Evolutionary conservation across 1,140 invertebrate species (phyloP), one percentile per base, ranked within the genome.

Genomic region (Drosophila biarmipes): DNA sequence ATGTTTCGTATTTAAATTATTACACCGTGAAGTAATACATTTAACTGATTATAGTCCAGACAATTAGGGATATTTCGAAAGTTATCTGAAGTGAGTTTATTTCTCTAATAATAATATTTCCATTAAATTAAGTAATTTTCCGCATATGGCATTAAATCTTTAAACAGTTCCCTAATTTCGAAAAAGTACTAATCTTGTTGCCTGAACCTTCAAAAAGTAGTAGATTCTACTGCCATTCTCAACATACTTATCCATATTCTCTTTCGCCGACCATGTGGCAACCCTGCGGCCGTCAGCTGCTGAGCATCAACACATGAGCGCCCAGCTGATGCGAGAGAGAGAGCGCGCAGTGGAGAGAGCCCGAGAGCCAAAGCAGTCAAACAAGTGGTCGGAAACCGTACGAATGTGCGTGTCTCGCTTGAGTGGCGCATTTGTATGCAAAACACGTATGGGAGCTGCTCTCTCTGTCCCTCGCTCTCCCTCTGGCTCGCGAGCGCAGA

Each of bases 321-420:
- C 61, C 37, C 81, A 87, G 82, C 82, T 86, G 82, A 55, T 85
- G 48, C 35, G 34, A 8, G 40, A 38, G 14, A 57, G 45, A 59
- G 34, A 40, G 43, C 31, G 21, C 11, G 7, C 4, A n/a, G 21
- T 7, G 21, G 45, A 27, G 63, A 43, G 17, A 43, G 40, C 1
- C 3, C 11, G 21, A 62, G 52, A 31, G 43, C 42, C 31, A 57
- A 43, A 68, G 45, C 80, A 64, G 76, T 82, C 82, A 87, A 87
- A 87, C 82, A 87, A 87, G 82, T 87, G 82, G 82, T 87, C 67
- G 82, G 56, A 63, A 48, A 40, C n/a, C 38, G 19, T 55, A 31
- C 46, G 34, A 21, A 29, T 49, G 15, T 66, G 49, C 40, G 61
- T 78, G 63, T 64, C 27, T 73, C 52, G 46, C 38, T 62, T 73